phyloP scores from a whole-genome alignment of 2,113 vertebrate species.

The Pan troglodytes region DNA sequence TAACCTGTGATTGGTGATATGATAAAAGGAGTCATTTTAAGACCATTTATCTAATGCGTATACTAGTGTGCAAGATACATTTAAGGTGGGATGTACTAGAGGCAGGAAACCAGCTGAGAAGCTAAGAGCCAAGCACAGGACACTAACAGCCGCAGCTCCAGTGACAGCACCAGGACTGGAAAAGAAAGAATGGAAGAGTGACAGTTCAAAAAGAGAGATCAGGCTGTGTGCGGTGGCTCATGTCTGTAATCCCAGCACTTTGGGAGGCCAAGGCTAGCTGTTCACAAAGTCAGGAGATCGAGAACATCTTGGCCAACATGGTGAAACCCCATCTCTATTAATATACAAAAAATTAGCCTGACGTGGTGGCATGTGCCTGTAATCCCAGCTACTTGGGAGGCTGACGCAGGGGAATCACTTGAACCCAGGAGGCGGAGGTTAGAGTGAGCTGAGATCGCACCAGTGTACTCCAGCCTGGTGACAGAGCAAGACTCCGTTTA shows the following conservation, averaged over 20 bases:
- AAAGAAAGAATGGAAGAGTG: background rate
- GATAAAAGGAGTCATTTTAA: conserved; percentile 27
- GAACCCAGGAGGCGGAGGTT: too few relatives aligned
- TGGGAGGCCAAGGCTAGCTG: accelerated
- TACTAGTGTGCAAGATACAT: background rate
- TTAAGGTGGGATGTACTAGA: background rate
- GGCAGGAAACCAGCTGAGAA: background rate
- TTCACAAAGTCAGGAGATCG: too few relatives aligned
- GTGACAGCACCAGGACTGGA: background rate
- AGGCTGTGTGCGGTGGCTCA: accelerated
- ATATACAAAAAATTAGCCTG: too few relatives aligned
- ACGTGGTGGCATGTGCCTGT: too few relatives aligned
- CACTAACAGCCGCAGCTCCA: background rate
- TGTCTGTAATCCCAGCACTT: too few relatives aligned
- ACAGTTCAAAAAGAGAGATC: background rate
- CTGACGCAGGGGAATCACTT: too few relatives aligned
- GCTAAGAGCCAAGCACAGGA: background rate
- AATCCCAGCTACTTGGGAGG: too few relatives aligned
- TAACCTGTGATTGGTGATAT: background rate
- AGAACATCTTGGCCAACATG: too few relatives aligned
- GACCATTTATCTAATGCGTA: background rate
- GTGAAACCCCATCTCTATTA: too few relatives aligned
- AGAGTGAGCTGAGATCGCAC: too few relatives aligned
- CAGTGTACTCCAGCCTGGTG: too few relatives aligned
- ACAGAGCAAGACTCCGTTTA: too few relatives aligned